Conservation (phyloP, 2,113 vertebrate genomes). For the Octodon degus region DNA sequence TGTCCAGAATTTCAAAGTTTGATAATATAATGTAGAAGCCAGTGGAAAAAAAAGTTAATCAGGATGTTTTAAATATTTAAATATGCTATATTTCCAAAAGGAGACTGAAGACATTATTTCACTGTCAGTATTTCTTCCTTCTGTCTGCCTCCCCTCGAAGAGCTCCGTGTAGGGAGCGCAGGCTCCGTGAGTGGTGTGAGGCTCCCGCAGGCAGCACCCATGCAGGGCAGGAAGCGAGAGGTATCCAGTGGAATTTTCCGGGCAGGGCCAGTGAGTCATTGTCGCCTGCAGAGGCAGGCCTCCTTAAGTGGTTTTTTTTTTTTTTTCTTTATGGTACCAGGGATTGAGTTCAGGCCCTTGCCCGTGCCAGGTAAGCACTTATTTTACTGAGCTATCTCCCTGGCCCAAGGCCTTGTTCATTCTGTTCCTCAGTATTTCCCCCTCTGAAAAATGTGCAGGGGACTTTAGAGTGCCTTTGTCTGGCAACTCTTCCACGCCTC, state of each 20-base stretch:
- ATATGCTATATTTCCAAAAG: neutral
- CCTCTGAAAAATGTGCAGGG: neutral
- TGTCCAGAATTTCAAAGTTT: neutral
- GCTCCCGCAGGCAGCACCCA: neutral
- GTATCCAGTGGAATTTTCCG: neutral
- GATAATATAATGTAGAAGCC: constrained; percentile 26
- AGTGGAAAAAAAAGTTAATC: neutral
- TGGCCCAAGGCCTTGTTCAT: too few relatives aligned
- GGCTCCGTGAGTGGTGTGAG: neutral
- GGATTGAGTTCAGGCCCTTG: too few relatives aligned
- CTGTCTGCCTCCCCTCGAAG: neutral
- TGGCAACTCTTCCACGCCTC: constrained; percentile 35
- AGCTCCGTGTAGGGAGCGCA: neutral
- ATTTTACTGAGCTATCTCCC: too few relatives aligned
- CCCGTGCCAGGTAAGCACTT: too few relatives aligned
- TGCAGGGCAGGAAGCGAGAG: neutral
- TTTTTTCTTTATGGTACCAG: too few relatives aligned
- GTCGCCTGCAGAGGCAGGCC: neutral
- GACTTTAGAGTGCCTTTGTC: neutral
- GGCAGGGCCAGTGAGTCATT: neutral
- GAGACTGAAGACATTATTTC: constrained; percentile 9
- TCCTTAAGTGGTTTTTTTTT: neutral
- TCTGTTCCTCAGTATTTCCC: neutral
- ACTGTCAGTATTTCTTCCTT: neutral
- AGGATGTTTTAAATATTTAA: constrained; percentile 1